Percentiles rank a stretch among this genome's conserved stretches.
phyloP scores from a whole-genome alignment of 2,113 vertebrate genomes.

The Scartelaos histophorus region DNA sequence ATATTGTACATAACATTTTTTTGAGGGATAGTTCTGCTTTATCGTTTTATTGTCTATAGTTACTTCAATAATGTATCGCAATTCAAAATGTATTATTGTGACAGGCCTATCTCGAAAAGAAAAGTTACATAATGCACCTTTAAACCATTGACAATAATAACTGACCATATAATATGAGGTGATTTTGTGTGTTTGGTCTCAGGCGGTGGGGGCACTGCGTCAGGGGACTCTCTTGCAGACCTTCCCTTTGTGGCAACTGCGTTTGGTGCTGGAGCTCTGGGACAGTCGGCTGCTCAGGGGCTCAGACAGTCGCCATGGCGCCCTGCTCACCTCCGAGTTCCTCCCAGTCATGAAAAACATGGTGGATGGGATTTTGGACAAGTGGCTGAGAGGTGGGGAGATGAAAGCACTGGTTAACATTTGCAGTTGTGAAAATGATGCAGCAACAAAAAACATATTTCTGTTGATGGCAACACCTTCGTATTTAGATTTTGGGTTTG shows the following conservation, averaged over 20 bases:
- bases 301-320: constrained; percentile 58
- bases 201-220: constrained; percentile 77
- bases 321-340: constrained; percentile 92
- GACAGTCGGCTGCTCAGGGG: constrained; percentile 84
- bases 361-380: constrained; percentile 85
- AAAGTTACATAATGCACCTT: too few species aligned
- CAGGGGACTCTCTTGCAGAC: constrained; percentile 83
- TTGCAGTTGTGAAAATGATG: too few species aligned
- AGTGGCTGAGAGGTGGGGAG: constrained; percentile 86
- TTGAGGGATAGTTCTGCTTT: too few species aligned
- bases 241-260: constrained; percentile 92
- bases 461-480: not conserved
- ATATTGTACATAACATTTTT: too few species aligned
- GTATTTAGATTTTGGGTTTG: constrained; percentile 29
- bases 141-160: not conserved
- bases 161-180: not conserved
- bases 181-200: not conserved
- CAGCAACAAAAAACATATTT: not conserved
- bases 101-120: too few species aligned
- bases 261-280: constrained; percentile 90
- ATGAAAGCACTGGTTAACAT: not conserved
- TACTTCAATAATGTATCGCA: too few species aligned
- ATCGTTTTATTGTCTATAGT: too few species aligned
- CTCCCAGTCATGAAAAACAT: constrained; percentile 93
- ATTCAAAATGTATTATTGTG: too few species aligned